Evolutionary conservation across 2,113 vertebrate genomes (phyloP), one percentile per base, ranked within the genome.

Genomic region (Sakesphorus luctuosus): DNA sequence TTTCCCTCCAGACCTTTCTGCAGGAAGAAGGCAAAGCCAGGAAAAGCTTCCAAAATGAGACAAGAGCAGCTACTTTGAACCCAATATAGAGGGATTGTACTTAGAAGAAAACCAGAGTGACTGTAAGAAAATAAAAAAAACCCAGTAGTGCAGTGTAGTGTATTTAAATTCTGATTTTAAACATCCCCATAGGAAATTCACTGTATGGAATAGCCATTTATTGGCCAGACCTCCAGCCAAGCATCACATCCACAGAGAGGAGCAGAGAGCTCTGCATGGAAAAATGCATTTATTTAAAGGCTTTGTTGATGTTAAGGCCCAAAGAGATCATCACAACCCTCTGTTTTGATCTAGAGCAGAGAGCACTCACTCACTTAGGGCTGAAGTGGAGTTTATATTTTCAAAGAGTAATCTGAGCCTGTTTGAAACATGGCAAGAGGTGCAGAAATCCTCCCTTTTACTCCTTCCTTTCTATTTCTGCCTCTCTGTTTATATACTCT

Each of bases 351-450:
- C 52, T 43, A 84, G 53, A 88, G 67, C 90, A 95, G 94, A 77
- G 49, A 53, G 7, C 19, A 16, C 12, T 92, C 67, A 9, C 36
- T 90, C 84, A 47, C 73, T 61, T 4, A 53, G 7, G 7, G 24
- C 52, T 84, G 56, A 83, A 94, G 75, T 71, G n/a, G 40, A 90
- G 44, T 97, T 90, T 81, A 35, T 40, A 7, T 26, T 86, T 89
- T 52, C 23, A 44, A 74, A 89, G 38, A 67, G 65, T 28, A 55
- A 59, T 13, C 43, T 56, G 23, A 80, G 10, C 29, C 10, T 29
- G 3, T 73, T 63, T 78, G 52, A 78, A 94, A 87, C 28, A 68
- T 2, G 24, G 10, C 35, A 84, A 77, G 26, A 25, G 29, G 50
- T 4, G 26, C 47, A 80, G 49, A 43, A 44, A 72, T 49, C 53